These are phyloP conservation scores for Drosophila nr. medialis DNA, from an alignment of 2,888 invertebrate species.

Conservation along the genomic window DNA sequence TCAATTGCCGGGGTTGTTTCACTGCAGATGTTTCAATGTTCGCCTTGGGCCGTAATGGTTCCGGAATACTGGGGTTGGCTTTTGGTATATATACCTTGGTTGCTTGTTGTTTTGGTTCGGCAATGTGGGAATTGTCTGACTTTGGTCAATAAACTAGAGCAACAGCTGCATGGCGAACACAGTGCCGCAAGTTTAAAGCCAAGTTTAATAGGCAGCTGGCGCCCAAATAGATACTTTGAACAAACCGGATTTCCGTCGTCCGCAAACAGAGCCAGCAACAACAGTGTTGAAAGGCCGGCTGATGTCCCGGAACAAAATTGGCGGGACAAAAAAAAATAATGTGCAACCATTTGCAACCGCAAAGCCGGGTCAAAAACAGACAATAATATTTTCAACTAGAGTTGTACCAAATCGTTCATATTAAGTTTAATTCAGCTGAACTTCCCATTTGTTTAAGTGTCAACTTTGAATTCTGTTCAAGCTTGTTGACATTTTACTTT, in stretches of 20 bases:
- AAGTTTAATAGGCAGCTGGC: slow-evolving; percentile 22
- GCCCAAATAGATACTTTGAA: slow-evolving; percentile 1
- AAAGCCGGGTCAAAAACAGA: background rate
- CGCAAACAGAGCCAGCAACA: slow-evolving; percentile 45
- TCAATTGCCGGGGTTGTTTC: slow-evolving; percentile 19
- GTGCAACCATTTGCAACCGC: slow-evolving; percentile 34
- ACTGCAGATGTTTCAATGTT: slow-evolving; percentile 30
- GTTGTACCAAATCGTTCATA: background rate
- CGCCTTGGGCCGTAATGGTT: slow-evolving; percentile 7
- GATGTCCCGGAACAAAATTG: slow-evolving; percentile 53
- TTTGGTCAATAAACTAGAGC: slow-evolving; percentile 38
- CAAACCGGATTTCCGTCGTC: slow-evolving; percentile 52
- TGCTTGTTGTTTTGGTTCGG: slow-evolving; percentile 21
- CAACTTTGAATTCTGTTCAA: background rate
- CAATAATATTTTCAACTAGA: background rate
- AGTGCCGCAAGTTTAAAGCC: slow-evolving; percentile 22
- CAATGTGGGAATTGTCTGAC: slow-evolving; percentile 35
- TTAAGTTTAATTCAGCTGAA: background rate
- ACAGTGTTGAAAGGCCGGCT: slow-evolving; percentile 50
- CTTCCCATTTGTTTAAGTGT: no score
- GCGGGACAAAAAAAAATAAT: slow-evolving; percentile 27
- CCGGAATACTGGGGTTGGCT: background rate
- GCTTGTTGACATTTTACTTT: background rate
- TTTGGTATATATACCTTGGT: background rate
- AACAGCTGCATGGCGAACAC: slow-evolving; percentile 36